A percentile compares a stretch with the other conserved stretches of the same genome.
Evolutionary conservation across 2,113 vertebrate species (phyloP).

Genomic region (Eudorcas thomsonii): DNA sequence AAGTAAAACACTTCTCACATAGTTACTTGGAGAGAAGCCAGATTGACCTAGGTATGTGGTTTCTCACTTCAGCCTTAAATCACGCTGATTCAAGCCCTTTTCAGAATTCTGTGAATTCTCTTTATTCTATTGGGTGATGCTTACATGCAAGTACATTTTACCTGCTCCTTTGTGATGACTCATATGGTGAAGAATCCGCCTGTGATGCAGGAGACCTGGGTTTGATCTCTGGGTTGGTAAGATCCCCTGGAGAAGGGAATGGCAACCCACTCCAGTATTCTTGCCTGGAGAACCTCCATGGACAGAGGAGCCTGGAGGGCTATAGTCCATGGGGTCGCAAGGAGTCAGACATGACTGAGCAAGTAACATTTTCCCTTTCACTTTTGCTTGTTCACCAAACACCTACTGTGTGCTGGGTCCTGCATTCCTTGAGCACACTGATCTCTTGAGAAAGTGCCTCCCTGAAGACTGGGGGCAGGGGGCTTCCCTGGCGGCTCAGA

Average conservation of each 20-base stretch:
- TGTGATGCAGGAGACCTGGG: neutral
- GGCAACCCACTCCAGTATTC: too few relatives aligned
- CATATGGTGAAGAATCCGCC: neutral
- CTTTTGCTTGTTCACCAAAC: too few relatives aligned
- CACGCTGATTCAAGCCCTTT: neutral
- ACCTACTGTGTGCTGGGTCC: neutral
- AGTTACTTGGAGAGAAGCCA: neutral
- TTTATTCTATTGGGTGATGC: neutral
- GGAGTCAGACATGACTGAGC: neutral
- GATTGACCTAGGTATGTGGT: neutral
- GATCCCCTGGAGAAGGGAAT: neutral
- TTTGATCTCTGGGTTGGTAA: neutral
- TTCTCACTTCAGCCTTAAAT: neutral
- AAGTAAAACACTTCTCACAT: neutral
- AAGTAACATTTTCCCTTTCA: neutral
- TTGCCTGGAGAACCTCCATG: neutral
- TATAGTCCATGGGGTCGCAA: neutral
- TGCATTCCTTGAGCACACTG: neutral
- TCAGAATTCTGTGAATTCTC: neutral
- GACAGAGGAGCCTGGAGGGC: neutral
- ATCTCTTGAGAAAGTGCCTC: neutral
- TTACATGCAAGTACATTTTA: accelerated
- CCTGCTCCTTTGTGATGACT: neutral
- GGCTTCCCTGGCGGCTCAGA: neutral
- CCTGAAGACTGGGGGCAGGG: neutral